Base-by-base conservation (phyloP, 2,888 invertebrate genomes). In the Spodoptera littoralis region DNA sequence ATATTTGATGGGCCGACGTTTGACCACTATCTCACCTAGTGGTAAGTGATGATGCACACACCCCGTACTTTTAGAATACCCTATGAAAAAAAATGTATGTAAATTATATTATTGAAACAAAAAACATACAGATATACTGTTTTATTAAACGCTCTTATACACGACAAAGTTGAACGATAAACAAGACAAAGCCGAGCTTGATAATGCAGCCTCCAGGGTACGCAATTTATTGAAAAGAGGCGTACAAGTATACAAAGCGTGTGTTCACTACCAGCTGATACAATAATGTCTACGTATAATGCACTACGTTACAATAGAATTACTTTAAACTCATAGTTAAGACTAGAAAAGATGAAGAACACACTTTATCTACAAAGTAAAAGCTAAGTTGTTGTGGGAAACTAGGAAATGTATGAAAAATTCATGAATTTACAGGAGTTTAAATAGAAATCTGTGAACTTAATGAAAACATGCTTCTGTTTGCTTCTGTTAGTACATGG, bases 191-290 rank as follows among this genome's bases (percentile, higher is more conserved):
- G 74, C 64, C 65, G 54, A 70, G 70, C 70, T 66, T 76, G 72
- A 74, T 79, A 76, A 76, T 72, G 70, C 68, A 74, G 62, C 74
- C 72, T 76, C 69, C 53, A 59, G 69, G 64, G 67, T 50, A 67
- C 60, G 66, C 64, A 72, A 74, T 79, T 78, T 76, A 78, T 67
- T 73, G 73, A 76, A 67, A 78, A 73, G 51, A 61, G 61, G 60
- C 64, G 59, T 57, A 61, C 45, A 30, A 22, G 52, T 45, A 59
- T 46, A 64, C 53, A 63, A 58, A 59, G 67, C 64, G 46, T 51
- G 44, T 59, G 56, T 44, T 65, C 56, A 54, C 54, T 53, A 24
- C 49, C 61, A 60, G 55, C 60, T 77, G 57, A 69, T 64, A 70
- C 44, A 65, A 66, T 70, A 58, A 69, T 45, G 56, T 44, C 48